phyloP scores from a whole-genome alignment of 2,888 invertebrate genomes.

The Priocnemis perturbator region DNA sequence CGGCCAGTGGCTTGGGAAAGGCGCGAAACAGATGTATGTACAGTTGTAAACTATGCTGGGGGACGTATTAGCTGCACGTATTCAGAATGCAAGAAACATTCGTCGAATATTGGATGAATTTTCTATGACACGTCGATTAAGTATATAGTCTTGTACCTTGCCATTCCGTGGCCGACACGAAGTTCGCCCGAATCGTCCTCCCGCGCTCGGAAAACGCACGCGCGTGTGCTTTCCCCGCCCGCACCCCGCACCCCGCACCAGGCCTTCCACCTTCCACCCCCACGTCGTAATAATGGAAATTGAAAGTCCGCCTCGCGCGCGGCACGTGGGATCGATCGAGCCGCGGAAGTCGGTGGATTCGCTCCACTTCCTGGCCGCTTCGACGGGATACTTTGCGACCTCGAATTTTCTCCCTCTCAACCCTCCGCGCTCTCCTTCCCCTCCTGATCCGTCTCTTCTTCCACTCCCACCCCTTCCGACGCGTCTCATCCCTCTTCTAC shows the following conservation, averaged over 20 bases:
- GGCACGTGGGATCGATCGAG: slow-evolving; percentile 53
- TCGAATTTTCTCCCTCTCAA: slow-evolving; percentile 28
- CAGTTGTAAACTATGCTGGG: too few relatives aligned
- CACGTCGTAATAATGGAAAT: slow-evolving; percentile 46
- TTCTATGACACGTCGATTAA: too few relatives aligned
- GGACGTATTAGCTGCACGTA: too few relatives aligned
- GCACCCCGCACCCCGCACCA: neutral
- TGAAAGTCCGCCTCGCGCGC: slow-evolving; percentile 38
- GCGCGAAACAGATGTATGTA: too few relatives aligned
- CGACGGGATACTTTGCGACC: slow-evolving; percentile 37
- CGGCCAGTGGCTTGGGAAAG: too few relatives aligned
- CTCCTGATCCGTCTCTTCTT: neutral
- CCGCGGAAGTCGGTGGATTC: slow-evolving; percentile 58
- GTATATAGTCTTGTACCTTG: too few relatives aligned
- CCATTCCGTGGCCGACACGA: too few relatives aligned
- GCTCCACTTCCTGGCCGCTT: slow-evolving; percentile 52
- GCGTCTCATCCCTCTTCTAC: neutral
- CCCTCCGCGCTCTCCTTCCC: neutral
- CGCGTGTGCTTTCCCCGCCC: neutral
- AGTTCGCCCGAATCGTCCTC: neutral
- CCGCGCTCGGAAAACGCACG: neutral
- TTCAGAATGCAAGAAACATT: too few relatives aligned
- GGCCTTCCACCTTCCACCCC: neutral
- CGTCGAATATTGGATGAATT: too few relatives aligned
- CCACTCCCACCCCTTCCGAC: slow-evolving; percentile 1